phyloP scores from a whole-genome alignment of 2,888 invertebrate genomes.

The Euclidia mi region DNA sequence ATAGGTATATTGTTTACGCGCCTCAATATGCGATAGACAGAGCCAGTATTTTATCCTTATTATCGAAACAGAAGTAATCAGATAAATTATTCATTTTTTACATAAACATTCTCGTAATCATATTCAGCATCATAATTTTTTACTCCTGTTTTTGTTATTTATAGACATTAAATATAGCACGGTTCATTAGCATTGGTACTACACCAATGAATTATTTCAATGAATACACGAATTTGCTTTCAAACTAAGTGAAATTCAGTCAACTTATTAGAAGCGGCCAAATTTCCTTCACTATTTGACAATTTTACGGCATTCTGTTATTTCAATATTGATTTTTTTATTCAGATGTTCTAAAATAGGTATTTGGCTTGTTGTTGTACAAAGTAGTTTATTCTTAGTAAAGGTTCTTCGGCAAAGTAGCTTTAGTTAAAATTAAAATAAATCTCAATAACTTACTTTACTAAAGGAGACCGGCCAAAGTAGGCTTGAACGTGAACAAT shows the following conservation, averaged over 20 bases:
- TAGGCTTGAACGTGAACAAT: too few species aligned
- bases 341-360: too few species aligned
- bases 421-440: too few species aligned
- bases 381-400: too few species aligned
- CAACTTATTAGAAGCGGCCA: constrained; percentile 38
- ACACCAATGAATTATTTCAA: constrained; percentile 54
- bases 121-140: constrained; percentile 29
- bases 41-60: not conserved
- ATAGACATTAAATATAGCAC: constrained; percentile 26
- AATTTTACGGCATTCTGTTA: constrained; percentile 9
- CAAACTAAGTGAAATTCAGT: constrained; percentile 58
- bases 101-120: constrained; percentile 13
- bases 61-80: not conserved
- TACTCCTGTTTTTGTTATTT: constrained; percentile 30
- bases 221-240: constrained; percentile 62
- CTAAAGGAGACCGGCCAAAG: too few species aligned
- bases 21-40: too few species aligned
- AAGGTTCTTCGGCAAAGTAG: too few species aligned
- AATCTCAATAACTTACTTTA: too few species aligned
- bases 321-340: too few species aligned
- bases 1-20: too few species aligned
- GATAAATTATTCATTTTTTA: constrained; percentile 6
- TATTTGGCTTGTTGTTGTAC: too few species aligned
- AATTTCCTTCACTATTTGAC: constrained; percentile 24
- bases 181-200: too few species aligned